Base-by-base conservation (phyloP, 2,888 invertebrate genomes). In the Coleophora deauratella region DNA sequence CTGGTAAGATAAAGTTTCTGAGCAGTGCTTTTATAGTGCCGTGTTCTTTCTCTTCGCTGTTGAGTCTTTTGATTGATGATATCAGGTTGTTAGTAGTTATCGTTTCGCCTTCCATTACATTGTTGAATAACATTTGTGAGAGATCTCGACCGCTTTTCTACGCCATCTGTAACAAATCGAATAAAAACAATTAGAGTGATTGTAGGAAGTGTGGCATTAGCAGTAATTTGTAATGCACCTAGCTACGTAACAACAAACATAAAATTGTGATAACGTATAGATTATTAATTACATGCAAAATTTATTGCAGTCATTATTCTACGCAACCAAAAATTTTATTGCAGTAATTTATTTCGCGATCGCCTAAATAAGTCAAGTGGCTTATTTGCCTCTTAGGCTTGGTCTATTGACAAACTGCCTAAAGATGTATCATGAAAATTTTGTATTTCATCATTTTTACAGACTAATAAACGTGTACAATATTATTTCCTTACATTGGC, bases 91-190 rank as follows among this genome's bases (percentile, higher is more conserved):
- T 75, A 49, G 72, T 68, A 43, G 69, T 59, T 55, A 79, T 62
- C 52, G 76, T 54, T 55, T 78, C 73, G 49, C 71, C 75, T 71
- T 81, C 84, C 82, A 84, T 85, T 61, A 73, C 73, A 50, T 52
- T 66, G 67, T 63, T 74, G 42, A 76, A 56, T 67, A 73, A 52
- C 77, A 77, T 82, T 72, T 73, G 75, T 68, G 62, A 56, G 67
- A 66, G 61, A 65, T 68, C 52, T 66, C 59, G 53, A 58, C 65
- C 59, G 66, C 64, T 74, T 72, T 65, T 66, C 70, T 81, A 76
- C 73, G 74, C 72, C 84, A 82, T 79, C 84, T 85, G 80, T 40
- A 84, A 84, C 71, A 73, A 21, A 76, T 57, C 33, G 27, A 42
- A 42, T 21, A 21, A 21, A 30, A 38, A 41, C 41, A 41, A 39